Conservation (phyloP, 2,797 vertebrate genomes). For the Arnoldichthys spilopterus region DNA sequence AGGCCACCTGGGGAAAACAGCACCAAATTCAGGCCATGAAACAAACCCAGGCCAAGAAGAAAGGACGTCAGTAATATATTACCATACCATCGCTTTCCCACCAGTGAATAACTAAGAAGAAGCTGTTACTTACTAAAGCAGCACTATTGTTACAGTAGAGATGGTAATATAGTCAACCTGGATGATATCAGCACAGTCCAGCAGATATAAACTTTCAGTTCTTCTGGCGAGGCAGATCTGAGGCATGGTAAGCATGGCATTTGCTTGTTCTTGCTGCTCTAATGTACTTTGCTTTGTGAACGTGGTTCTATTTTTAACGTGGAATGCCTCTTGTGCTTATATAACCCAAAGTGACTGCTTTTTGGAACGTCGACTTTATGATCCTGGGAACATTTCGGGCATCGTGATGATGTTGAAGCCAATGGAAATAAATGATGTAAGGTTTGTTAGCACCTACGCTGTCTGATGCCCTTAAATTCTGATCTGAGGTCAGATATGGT, state of each 20-base stretch:
- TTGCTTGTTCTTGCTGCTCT: constrained; percentile 12
- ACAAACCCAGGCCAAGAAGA: constrained; percentile 55
- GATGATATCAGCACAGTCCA: neutral
- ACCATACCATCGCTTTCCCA: constrained; percentile 45
- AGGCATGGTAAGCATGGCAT: constrained; percentile 42
- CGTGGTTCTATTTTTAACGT: constrained; percentile 33
- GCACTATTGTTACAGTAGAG: neutral
- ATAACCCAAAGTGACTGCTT: constrained; percentile 16
- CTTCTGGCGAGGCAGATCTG: constrained; percentile 1
- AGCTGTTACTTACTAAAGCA: constrained; percentile 19
- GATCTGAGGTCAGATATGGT: neutral
- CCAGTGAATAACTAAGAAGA: constrained; percentile 37
- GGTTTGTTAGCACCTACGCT: neutral
- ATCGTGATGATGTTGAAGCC: neutral
- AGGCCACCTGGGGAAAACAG: constrained; percentile 80
- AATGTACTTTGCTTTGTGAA: constrained; percentile 23
- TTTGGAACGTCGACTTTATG: neutral
- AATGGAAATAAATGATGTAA: neutral
- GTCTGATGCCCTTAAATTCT: neutral
- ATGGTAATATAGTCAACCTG: neutral
- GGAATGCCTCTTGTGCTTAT: constrained; percentile 30
- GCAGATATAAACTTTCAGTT: constrained; percentile 2
- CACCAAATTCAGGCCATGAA: constrained; percentile 62
- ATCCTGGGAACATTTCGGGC: neutral
- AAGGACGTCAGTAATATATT: constrained; percentile 55